These are phyloP conservation scores for Coelopa frigida DNA, from an alignment of 1,140 invertebrate species.

Conservation along the genomic window DNA sequence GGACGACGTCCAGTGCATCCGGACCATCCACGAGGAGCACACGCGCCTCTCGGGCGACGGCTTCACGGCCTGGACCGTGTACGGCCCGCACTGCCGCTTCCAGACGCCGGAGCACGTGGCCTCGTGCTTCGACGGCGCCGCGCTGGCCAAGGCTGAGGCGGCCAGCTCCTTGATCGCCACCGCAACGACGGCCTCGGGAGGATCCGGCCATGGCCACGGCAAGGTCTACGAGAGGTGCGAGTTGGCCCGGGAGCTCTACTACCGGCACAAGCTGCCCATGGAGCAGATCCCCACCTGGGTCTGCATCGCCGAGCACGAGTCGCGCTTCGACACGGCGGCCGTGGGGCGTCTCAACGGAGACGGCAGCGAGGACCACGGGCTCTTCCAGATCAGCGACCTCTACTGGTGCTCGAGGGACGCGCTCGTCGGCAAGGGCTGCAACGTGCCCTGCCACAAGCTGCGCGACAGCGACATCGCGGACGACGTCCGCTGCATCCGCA, in stretches of 20 bases:
- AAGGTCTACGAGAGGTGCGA: slow-evolving; percentile 58
- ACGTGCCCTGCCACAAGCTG: slow-evolving; percentile 50
- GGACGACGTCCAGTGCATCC: slow-evolving; percentile 56
- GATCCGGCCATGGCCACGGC: slow-evolving; percentile 15
- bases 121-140: slow-evolving; percentile 7
- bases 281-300: slow-evolving; percentile 58
- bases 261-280: slow-evolving; percentile 46
- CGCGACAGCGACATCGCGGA: slow-evolving; percentile 61
- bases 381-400: slow-evolving; percentile 61
- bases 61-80: slow-evolving; percentile 62
- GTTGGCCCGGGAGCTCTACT: slow-evolving; percentile 52
- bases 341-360: slow-evolving; percentile 49
- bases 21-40: slow-evolving; percentile 53
- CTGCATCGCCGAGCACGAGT: slow-evolving; percentile 63
- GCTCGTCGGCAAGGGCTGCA: slow-evolving; percentile 53
- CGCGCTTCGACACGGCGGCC: slow-evolving; percentile 57
- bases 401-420: slow-evolving; percentile 59
- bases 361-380: slow-evolving; percentile 58
- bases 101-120: not conserved
- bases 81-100: slow-evolving; percentile 41
- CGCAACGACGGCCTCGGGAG: not conserved
- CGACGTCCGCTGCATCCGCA: slow-evolving; percentile 57
- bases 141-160: not conserved
- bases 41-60: slow-evolving; percentile 54
- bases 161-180: not conserved